Base-by-base conservation (phyloP, 1,140 invertebrate genomes). In the Zelostemma sp. region DNA sequence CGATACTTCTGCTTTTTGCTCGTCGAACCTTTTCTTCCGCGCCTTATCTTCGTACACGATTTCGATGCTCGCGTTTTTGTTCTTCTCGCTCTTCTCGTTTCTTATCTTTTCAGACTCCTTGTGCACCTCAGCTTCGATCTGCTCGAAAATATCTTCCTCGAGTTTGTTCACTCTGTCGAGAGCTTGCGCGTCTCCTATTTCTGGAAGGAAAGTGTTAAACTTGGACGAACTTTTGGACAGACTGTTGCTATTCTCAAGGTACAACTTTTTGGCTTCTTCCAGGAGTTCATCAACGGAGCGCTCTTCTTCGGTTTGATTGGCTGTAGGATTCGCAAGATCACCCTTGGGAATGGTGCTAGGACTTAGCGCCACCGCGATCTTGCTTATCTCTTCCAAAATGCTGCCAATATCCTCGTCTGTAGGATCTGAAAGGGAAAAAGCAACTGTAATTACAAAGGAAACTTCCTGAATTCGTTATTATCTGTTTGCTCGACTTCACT, bases 361-460 rank as follows among this genome's bases (percentile, higher is more conserved):
- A 61, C 80, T 83, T n/a, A 82, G 38, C 3, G 75, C 72, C 6
- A 74, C 78, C 6, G 81, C 81, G 28, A 84, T 85, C 66, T 83
- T 85, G 38, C 80, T 85, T 67, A 85, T 84, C 68, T 85, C 83
- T 55, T 85, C 83, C n/a, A 85, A 58, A 40, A 85, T 79, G 59
- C 80, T 84, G 11, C 82, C 80, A 18, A 85, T 83, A 6, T 85
- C 83, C 21, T 85, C 83, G 19, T 85, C 84, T 5, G 82, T 85
- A 3, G 80, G 82, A 78, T 82, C 83, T 85, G 1, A 11, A 55
- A 9, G 16, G 57, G 48, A 33, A 49, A 14, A 45, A 50, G 49
- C 28, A 54, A 15, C 11, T 6, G 11, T 31, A 31, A 31, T 6
- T 31, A 31, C 28, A 21, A 21, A 14, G 1, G 1, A 38, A 38